Evolutionary conservation across 1,140 invertebrate genomes (phyloP).

Genomic region (Drosophila ananassae): DNA sequence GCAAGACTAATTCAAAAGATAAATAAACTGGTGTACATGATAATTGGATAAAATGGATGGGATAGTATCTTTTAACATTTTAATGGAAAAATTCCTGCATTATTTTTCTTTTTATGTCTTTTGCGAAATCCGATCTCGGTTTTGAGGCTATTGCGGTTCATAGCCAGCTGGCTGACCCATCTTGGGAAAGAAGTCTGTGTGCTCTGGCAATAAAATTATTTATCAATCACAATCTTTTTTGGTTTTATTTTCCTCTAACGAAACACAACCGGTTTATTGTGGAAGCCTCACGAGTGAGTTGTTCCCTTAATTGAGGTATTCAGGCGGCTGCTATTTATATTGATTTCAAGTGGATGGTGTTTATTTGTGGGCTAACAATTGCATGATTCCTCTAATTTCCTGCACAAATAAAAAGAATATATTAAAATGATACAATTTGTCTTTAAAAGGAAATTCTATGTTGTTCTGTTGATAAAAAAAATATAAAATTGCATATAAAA

Average conservation of each 20-base stretch:
- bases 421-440: too few species aligned
- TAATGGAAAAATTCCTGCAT: background rate
- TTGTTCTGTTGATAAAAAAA: too few species aligned
- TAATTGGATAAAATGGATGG: slow-evolving; percentile 27
- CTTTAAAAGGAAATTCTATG: too few species aligned
- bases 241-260: slow-evolving; percentile 35
- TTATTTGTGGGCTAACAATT: slow-evolving; percentile 39
- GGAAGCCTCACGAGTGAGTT: slow-evolving; percentile 45
- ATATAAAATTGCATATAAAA: too few species aligned
- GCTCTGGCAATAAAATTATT: slow-evolving; percentile 35
- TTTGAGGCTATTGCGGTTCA: slow-evolving; percentile 49
- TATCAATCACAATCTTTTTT: slow-evolving; percentile 46
- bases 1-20: slow-evolving; percentile 11
- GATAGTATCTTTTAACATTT: background rate
- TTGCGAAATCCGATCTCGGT: slow-evolving; percentile 26
- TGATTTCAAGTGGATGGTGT: slow-evolving; percentile 54
- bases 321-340: slow-evolving; percentile 40
- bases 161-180: slow-evolving; percentile 12
- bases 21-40: slow-evolving; percentile 39
- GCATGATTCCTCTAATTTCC: slow-evolving; percentile 25
- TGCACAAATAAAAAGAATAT: slow-evolving; percentile 4
- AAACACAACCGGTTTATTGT: slow-evolving; percentile 40
- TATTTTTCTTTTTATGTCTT: slow-evolving; percentile 6
- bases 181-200: slow-evolving; percentile 31
- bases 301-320: slow-evolving; percentile 38